These are phyloP conservation scores for Addax nasomaculatus DNA, from an alignment of 2,113 vertebrate genomes.

Conservation along the genomic window DNA sequence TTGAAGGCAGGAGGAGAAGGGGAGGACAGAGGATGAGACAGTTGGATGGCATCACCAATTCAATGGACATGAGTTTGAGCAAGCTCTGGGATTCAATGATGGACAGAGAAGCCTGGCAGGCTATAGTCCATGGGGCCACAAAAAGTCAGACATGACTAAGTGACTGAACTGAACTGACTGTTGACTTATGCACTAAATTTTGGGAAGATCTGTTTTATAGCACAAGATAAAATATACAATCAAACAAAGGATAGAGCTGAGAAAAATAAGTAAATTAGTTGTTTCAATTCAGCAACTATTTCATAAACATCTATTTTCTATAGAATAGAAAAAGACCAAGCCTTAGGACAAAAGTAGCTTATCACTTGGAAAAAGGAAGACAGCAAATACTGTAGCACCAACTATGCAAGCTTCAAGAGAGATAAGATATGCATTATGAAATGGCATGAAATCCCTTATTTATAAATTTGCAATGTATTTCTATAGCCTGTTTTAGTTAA, in stretches of 20 bases:
- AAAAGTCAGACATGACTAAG: neutral
- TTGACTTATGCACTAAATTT: neutral
- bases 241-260: neutral
- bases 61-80: neutral
- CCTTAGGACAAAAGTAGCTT: neutral
- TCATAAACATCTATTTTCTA: neutral
- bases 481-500: neutral
- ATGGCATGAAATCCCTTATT: neutral
- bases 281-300: neutral
- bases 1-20: neutral
- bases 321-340: neutral
- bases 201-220: neutral
- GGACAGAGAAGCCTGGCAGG: neutral
- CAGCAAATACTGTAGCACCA: neutral
- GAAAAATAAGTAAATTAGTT: neutral
- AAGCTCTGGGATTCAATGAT: neutral
- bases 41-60: neutral
- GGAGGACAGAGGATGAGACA: neutral
- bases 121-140: neutral
- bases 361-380: neutral
- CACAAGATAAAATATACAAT: neutral
- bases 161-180: neutral
- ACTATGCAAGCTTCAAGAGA: neutral
- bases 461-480: neutral
- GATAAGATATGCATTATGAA: neutral